Evolutionary conservation across 2,888 invertebrate species (phyloP).

Genomic region (Campaea margaritaria): DNA sequence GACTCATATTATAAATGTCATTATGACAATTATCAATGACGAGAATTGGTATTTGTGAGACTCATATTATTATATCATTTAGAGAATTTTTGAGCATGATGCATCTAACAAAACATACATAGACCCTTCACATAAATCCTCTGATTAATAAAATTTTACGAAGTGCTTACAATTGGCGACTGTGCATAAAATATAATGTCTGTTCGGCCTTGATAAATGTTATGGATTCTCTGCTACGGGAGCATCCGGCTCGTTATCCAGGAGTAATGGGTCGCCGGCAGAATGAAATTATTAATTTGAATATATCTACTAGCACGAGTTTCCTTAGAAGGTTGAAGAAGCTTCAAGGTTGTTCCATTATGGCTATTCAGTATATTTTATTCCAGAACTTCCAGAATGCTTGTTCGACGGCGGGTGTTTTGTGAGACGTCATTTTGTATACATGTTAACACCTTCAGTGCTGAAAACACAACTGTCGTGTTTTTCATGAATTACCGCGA

Average conservation of each 20-base stretch:
- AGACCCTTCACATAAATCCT: not conserved
- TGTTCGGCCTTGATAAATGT: constrained; percentile 11
- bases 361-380: no score
- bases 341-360: not conserved
- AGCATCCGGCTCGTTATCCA: constrained; percentile 12
- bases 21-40: no score
- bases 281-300: constrained; percentile 17
- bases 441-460: no score
- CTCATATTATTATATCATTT: no score
- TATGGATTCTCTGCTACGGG: constrained; percentile 13
- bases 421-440: no score
- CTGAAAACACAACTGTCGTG: no score
- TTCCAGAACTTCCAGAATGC: not conserved
- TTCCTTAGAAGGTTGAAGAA: not conserved
- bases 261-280: constrained; percentile 8
- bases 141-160: not conserved
- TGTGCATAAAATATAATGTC: constrained; percentile 2
- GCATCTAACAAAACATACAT: no score
- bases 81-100: no score
- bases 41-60: no score
- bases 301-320: constrained; percentile 4
- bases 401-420: not conserved
- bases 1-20: no score
- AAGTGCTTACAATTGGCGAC: not conserved
- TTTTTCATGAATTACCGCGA: no score